Percentiles rank a stretch among this genome's conserved stretches.
phyloP scores from a whole-genome alignment of 1,140 invertebrate genomes.

The Pseudomyrmex concolor region DNA sequence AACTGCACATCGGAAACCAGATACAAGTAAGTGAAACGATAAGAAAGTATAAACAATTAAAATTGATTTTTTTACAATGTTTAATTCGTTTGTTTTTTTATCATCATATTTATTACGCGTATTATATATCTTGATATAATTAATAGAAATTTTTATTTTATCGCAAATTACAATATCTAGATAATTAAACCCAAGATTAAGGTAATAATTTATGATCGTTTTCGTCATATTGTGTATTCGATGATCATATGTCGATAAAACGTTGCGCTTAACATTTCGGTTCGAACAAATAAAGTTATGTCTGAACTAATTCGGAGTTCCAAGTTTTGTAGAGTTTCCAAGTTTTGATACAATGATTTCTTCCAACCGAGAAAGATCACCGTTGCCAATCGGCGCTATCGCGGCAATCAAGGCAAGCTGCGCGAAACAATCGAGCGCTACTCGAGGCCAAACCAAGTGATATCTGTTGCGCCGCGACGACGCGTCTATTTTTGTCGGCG shows the following conservation, averaged over 20 bases:
- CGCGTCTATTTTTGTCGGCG: constrained; percentile 80
- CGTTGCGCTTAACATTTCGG: background rate
- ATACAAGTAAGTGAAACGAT: constrained; percentile 88
- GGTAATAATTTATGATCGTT: background rate
- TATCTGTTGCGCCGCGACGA: constrained; percentile 83
- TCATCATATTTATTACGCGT: no score
- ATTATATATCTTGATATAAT: no score
- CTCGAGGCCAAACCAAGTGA: constrained; percentile 66
- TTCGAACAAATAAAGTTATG: background rate
- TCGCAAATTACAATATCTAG: no score
- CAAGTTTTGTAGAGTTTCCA: background rate
- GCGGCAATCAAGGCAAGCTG: constrained; percentile 6
- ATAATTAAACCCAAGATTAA: no score
- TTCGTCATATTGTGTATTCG: background rate
- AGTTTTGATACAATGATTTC: constrained; percentile 16
- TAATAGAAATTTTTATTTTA: no score
- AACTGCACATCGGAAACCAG: constrained; percentile 92
- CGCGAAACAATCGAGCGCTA: constrained; percentile 1
- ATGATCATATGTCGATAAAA: background rate
- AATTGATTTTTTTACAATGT: background rate
- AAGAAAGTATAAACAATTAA: background rate
- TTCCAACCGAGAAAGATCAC: background rate
- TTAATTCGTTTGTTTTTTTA: no score
- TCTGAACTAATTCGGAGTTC: background rate
- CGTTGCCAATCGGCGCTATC: constrained; percentile 14